Percentiles rank a stretch among this genome's conserved stretches.
Conservation (phyloP, 2,113 vertebrate genomes). For the Phalacrocorax pelagicus region DNA sequence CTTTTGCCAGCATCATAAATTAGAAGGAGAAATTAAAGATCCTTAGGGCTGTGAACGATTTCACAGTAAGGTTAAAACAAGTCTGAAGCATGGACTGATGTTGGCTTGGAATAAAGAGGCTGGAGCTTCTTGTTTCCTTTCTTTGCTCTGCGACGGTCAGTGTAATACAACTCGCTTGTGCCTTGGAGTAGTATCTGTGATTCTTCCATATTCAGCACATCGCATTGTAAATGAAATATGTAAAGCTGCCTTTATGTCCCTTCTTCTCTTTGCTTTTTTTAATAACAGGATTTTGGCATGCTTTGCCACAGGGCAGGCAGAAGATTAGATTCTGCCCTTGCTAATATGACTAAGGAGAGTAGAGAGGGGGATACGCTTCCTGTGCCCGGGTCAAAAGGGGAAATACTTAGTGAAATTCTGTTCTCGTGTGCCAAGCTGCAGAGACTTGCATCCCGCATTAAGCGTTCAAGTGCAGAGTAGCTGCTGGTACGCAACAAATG, state of each 20-base stretch:
- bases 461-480: background rate
- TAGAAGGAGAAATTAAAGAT: background rate
- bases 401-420: background rate
- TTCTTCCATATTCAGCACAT: background rate
- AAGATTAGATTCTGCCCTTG: background rate
- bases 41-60: background rate
- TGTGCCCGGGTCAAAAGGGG: background rate
- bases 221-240: fast-evolving
- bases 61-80: background rate
- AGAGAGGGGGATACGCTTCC: background rate
- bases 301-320: background rate
- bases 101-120: background rate
- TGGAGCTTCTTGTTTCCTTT: background rate
- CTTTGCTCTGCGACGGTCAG: background rate
- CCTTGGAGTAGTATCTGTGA: background rate
- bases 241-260: background rate
- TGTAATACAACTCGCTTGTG: background rate
- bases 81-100: background rate
- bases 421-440: background rate
- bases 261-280: background rate
- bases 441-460: no score
- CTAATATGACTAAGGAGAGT: background rate
- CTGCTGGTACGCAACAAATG: background rate
- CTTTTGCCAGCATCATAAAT: background rate
- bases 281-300: background rate